phyloP scores from a whole-genome alignment of 1,140 invertebrate genomes.

The Scaptodrosophila lebanonensis region DNA sequence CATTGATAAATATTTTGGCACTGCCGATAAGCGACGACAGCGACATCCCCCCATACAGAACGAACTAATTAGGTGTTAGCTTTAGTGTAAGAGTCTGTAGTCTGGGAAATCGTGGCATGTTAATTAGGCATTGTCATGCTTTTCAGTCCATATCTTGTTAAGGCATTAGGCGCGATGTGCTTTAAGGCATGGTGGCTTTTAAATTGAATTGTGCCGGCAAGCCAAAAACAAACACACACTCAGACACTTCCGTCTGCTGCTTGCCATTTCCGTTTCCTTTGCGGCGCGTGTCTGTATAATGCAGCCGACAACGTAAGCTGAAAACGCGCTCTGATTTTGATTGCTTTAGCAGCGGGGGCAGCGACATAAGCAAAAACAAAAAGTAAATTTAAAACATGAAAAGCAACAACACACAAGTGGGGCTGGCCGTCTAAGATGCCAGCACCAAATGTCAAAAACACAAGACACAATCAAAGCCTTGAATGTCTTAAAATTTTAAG shows the following conservation, averaged over 20 bases:
- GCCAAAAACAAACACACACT: constrained; percentile 21
- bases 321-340: constrained; percentile 30
- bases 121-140: constrained; percentile 30
- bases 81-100: background rate
- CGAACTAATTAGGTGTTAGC: constrained; percentile 19
- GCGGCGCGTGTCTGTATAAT: constrained; percentile 32
- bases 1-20: constrained; percentile 36
- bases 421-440: background rate
- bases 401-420: too few relatives aligned
- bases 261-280: constrained; percentile 48
- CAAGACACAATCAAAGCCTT: constrained; percentile 8
- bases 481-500: too few relatives aligned
- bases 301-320: too few relatives aligned
- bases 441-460: constrained; percentile 13
- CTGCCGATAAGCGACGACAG: constrained; percentile 22
- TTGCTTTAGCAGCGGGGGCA: constrained; percentile 4
- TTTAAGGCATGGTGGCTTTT: constrained; percentile 20
- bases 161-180: background rate
- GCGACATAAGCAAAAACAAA: constrained; percentile 3
- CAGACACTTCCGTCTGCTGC: constrained; percentile 41
- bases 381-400: constrained; percentile 2
- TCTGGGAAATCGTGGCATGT: background rate
- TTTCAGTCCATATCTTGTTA: constrained; percentile 27
- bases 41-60: constrained; percentile 17
- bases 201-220: constrained; percentile 36